Conservation (phyloP, 1,140 invertebrate species). For the Manduca sexta region DNA sequence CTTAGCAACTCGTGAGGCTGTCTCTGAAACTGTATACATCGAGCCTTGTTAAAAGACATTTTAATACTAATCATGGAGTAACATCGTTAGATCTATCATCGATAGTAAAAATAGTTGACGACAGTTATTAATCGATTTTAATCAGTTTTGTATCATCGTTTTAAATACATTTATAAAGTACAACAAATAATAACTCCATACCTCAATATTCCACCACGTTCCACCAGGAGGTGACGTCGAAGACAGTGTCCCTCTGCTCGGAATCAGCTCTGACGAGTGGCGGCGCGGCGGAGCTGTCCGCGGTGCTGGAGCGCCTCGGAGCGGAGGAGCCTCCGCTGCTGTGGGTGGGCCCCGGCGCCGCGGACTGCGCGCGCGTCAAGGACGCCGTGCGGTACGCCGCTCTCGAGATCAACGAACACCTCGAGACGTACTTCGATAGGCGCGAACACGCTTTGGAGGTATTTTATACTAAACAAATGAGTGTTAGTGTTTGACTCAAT, state of each 20-base stretch:
- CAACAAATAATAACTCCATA: too few species aligned
- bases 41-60: too few species aligned
- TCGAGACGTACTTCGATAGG: conserved; percentile 94
- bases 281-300: conserved; percentile 37
- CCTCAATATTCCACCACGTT: too few species aligned
- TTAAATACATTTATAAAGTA: too few species aligned
- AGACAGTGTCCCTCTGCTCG: conserved; percentile 58
- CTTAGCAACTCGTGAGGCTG: too few species aligned
- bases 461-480: conserved; percentile 14
- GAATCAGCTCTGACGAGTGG: conserved; percentile 29
- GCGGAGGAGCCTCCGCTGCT: conserved; percentile 81
- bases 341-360: conserved; percentile 80
- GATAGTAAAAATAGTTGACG: too few species aligned
- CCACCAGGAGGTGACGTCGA: conserved; percentile 63
- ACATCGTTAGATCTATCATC: too few species aligned
- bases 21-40: too few species aligned
- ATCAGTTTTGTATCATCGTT: too few species aligned
- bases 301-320: conserved; percentile 46
- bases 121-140: too few species aligned
- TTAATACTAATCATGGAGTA: too few species aligned
- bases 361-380: conserved; percentile 77
- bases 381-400: conserved; percentile 91
- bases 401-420: conserved; percentile 95
- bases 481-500: too few species aligned
- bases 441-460: conserved; percentile 94